Conservation (phyloP, 2,888 invertebrate genomes). For the Selenia dentaria region DNA sequence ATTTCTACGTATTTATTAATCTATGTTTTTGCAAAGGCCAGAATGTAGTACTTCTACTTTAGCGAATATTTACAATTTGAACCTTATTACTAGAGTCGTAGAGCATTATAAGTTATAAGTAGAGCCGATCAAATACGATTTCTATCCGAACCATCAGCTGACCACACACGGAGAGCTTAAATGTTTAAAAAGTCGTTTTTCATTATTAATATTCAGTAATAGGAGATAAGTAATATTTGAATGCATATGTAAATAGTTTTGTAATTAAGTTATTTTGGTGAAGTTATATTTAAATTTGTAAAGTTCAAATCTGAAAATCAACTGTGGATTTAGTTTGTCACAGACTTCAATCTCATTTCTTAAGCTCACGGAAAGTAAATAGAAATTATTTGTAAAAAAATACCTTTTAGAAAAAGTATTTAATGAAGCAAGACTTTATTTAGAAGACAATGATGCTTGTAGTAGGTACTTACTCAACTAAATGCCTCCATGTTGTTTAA, state of each 20-base stretch:
- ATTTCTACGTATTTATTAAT: slow-evolving; percentile 8
- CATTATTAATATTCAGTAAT: slow-evolving; percentile 24
- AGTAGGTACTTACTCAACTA: no score
- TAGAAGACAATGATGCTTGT: no score
- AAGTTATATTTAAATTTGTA: slow-evolving; percentile 1
- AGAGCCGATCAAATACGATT: background rate
- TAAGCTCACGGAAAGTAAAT: no score
- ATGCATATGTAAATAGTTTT: slow-evolving; percentile 4
- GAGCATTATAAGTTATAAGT: background rate
- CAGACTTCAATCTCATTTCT: no score
- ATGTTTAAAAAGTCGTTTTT: slow-evolving; percentile 42
- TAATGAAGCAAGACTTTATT: no score
- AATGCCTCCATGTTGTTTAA: no score
- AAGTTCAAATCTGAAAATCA: background rate
- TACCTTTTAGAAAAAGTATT: no score
- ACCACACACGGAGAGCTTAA: slow-evolving; percentile 51
- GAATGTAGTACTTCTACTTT: no score
- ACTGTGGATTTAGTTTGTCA: no score
- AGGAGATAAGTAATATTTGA: slow-evolving; percentile 19
- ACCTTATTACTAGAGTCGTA: background rate
- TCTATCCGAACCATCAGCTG: slow-evolving; percentile 27
- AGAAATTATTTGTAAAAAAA: no score
- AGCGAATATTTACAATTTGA: background rate
- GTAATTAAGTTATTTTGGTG: slow-evolving; percentile 5
- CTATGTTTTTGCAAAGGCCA: no score